phyloP scores from a whole-genome alignment of 2,113 vertebrate genomes.

The Ceyx melanurus region DNA sequence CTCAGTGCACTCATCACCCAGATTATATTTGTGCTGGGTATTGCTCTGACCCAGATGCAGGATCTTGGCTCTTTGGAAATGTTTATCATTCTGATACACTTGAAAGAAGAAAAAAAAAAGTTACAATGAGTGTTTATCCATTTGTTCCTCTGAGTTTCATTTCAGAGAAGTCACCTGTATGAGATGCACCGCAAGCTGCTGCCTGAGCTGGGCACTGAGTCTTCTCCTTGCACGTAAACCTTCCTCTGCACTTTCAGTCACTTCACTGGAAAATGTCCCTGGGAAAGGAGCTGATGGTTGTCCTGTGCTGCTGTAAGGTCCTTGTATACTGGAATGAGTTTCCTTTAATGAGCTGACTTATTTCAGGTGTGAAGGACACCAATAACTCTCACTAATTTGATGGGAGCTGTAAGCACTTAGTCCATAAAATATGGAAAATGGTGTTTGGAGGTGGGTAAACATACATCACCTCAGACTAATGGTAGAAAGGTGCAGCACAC shows the following conservation, averaged over 20 bases:
- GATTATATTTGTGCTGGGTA: neutral
- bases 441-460: neutral
- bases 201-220: neutral
- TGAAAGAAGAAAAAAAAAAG: neutral
- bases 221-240: neutral
- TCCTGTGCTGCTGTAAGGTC: neutral
- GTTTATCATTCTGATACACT: neutral
- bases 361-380: constrained; percentile 14
- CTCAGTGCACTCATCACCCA: neutral
- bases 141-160: neutral
- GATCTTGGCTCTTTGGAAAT: neutral
- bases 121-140: neutral
- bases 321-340: neutral
- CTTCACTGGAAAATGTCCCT: neutral
- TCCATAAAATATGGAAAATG: neutral
- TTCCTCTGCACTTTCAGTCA: neutral
- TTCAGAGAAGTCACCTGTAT: neutral
- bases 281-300: neutral
- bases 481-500: neutral
- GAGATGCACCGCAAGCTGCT: neutral
- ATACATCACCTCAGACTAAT: neutral
- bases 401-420: neutral
- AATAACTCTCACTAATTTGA: neutral
- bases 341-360: neutral
- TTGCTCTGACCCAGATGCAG: neutral